Evolutionary conservation across 2,888 invertebrate genomes (phyloP), one percentile per base, ranked within the genome.

Genomic region (Lycocerus yunnanus): DNA sequence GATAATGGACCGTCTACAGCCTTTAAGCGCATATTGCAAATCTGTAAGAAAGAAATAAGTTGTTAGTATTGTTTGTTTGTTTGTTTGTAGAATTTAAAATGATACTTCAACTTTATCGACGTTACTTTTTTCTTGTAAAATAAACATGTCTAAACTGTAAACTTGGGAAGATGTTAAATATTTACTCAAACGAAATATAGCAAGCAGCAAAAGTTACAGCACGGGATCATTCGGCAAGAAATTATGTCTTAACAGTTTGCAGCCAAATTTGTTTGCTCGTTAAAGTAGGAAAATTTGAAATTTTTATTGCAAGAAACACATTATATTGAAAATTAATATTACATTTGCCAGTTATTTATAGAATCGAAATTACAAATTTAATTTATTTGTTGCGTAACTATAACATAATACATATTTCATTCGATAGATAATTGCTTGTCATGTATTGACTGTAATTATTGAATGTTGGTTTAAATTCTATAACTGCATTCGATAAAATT

Each of bases 21-120:
- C 82, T 88, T 88, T 81, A 88, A 83, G 77, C 88, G 87, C 88
- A 88, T 88, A 73, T 78, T 83, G 78, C 71, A 76, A 74, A 81
- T 82, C 87, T 87, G 85, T 9, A 87, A 80, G 78, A 63, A 77
- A 43, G 61, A 68, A 69, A 66, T 21, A 66, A 66, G 15, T 58
- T 20, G 21, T 27, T 14, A 67, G 68, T 63, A 58, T 69, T 72
- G 61, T 61, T n/a, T n/a, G n/a, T n/a, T n/a, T n/a, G n/a, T n/a
- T n/a, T n/a, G n/a, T n/a, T 61, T 66, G 69, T 43, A 14, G 24
- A 24, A 66, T 71, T 66, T 15, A 78, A 73, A 58, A 65, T 18
- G 15, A 15, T 58, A n/a, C 68, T 24, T 69, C 60, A 69, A 66
- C 65, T 60, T 69, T 69, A 73, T 73, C 66, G 24, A 65, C 65